These are phyloP conservation scores for Keiferia lycopersicella DNA, from an alignment of 2,888 invertebrate genomes.

Conservation along the genomic window DNA sequence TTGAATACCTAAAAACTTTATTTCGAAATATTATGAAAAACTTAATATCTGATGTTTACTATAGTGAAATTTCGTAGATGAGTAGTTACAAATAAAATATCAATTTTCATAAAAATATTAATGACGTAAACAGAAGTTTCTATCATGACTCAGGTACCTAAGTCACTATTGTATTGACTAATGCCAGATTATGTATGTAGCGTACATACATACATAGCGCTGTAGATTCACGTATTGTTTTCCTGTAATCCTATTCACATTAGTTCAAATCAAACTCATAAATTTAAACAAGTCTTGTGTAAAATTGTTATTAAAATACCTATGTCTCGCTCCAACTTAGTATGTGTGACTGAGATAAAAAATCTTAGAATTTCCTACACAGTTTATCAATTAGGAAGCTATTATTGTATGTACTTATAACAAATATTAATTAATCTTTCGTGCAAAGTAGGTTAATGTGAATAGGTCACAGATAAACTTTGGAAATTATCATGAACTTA, in stretches of 20 bases:
- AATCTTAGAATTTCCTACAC: not conserved
- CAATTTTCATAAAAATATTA: slow-evolving; percentile 43
- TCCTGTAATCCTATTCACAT: slow-evolving; percentile 32
- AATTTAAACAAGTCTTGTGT: not conserved
- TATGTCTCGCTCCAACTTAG: not conserved
- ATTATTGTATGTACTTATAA: not conserved
- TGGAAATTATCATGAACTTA: slow-evolving; percentile 14
- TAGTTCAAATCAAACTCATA: not conserved
- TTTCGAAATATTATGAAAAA: slow-evolving; percentile 32
- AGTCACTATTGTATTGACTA: slow-evolving; percentile 24
- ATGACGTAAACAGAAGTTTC: slow-evolving; percentile 36
- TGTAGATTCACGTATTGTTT: slow-evolving; percentile 27
- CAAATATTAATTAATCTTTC: not conserved
- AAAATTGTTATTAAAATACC: not conserved
- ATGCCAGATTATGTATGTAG: slow-evolving; percentile 20
- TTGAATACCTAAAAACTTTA: not conserved
- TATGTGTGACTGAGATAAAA: not conserved
- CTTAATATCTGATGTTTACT: slow-evolving; percentile 41
- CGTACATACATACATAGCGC: slow-evolving; percentile 6
- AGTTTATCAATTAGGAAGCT: not conserved
- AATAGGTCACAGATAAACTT: slow-evolving; percentile 38
- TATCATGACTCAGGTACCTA: slow-evolving; percentile 34
- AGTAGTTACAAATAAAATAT: slow-evolving; percentile 38
- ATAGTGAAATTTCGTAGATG: slow-evolving; percentile 41
- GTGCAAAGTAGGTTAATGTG: slow-evolving; percentile 38